These are phyloP conservation scores for Sarcophaga peregrina DNA, from an alignment of 1,140 invertebrate genomes.

Conservation along the genomic window DNA sequence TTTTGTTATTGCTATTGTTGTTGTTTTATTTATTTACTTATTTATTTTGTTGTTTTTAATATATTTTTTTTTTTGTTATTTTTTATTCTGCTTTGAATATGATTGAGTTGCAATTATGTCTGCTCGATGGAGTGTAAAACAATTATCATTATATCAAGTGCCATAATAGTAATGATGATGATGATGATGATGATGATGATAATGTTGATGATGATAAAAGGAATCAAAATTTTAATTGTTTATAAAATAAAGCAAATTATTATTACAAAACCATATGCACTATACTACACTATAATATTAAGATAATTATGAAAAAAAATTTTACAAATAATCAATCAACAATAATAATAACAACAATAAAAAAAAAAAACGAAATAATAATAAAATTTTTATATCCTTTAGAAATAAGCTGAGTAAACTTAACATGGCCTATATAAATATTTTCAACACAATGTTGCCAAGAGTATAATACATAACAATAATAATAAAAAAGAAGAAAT, in stretches of 20 bases:
- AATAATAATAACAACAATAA: too few relatives aligned
- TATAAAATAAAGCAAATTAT: not conserved
- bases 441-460: not conserved
- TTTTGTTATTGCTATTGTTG: too few relatives aligned
- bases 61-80: not conserved
- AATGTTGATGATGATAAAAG: not conserved
- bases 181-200: too few relatives aligned
- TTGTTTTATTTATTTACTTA: too few relatives aligned
- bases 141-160: slow-evolving; percentile 49
- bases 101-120: slow-evolving; percentile 49
- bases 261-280: not conserved
- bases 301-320: not conserved
- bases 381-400: too few relatives aligned
- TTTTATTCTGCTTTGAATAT: not conserved
- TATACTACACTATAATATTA: not conserved
- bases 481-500: too few relatives aligned
- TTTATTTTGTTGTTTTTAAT: not conserved
- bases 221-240: not conserved
- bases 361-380: too few relatives aligned
- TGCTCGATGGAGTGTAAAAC: slow-evolving; percentile 52
- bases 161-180: not conserved
- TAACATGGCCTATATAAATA: not conserved
- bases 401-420: not conserved
- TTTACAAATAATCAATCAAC: not conserved
- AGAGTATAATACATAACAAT: too few relatives aligned